phyloP scores from a whole-genome alignment of 2,113 vertebrate genomes.

The Strix aluco region DNA sequence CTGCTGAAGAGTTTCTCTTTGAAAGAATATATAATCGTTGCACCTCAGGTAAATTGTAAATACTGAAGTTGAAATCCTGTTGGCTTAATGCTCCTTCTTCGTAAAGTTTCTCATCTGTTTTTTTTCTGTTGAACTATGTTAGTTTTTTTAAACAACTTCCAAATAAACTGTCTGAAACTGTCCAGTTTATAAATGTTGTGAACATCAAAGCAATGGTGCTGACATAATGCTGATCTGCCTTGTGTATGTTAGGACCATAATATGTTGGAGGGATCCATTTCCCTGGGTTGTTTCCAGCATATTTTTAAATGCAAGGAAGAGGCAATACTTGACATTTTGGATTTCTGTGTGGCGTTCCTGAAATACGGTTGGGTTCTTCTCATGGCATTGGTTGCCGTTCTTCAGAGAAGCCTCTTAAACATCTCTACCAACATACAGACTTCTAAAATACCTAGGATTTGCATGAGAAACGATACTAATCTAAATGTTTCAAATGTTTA shows the following conservation, averaged over 20 bases:
- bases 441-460: neutral
- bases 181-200: constrained; percentile 42
- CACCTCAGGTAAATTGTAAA: constrained; percentile 82
- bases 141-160: constrained; percentile 27
- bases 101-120: constrained; percentile 46
- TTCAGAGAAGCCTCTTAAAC: constrained; percentile 9
- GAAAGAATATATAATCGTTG: constrained; percentile 69
- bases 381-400: constrained; percentile 11
- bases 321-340: constrained; percentile 28
- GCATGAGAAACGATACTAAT: neutral
- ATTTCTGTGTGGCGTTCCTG: neutral
- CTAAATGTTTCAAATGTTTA: neutral
- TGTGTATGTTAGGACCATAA: neutral
- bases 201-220: neutral
- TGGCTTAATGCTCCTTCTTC: constrained; percentile 56
- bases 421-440: neutral
- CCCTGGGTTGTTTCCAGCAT: neutral
- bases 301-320: neutral
- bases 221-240: neutral
- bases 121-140: constrained; percentile 52
- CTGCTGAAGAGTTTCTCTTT: constrained; percentile 75
- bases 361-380: neutral
- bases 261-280: neutral
- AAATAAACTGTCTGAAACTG: constrained; percentile 53
- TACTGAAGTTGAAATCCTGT: constrained; percentile 60